phyloP scores from a whole-genome alignment of 2,797 vertebrate genomes.

The Cirrhinus molitorella region DNA sequence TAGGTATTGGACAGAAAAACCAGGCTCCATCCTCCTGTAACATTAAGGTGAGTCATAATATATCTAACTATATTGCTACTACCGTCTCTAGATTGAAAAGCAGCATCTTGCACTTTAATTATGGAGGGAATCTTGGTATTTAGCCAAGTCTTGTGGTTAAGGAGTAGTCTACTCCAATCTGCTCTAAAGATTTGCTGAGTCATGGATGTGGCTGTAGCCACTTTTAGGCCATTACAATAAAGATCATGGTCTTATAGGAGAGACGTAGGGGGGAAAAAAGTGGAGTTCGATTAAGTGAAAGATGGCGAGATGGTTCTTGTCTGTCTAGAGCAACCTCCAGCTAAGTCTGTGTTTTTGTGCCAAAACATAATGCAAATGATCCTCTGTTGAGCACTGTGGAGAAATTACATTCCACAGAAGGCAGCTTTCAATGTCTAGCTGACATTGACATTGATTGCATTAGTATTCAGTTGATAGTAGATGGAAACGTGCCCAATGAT shows the following conservation, averaged over 20 bases:
- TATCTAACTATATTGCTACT: not conserved
- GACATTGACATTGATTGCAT: constrained; percentile 36
- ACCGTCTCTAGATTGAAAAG: constrained; percentile 11
- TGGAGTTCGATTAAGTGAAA: constrained; percentile 26
- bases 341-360: not conserved
- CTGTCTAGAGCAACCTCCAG: not conserved
- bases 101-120: constrained; percentile 37
- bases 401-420: constrained; percentile 9
- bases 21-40: not conserved
- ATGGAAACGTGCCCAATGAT: constrained; percentile 30
- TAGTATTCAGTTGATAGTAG: constrained; percentile 24
- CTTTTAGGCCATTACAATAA: constrained; percentile 17
- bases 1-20: not conserved
- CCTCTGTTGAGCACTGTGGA: constrained; percentile 18
- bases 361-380: constrained; percentile 22
- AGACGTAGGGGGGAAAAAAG: not conserved
- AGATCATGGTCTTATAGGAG: not conserved
- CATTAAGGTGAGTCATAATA: not conserved
- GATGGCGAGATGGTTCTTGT: constrained; percentile 20
- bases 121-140: not conserved
- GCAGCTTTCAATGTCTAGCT: constrained; percentile 26
- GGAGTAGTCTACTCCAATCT: not conserved
- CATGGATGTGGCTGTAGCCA: constrained; percentile 10
- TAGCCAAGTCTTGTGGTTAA: constrained; percentile 30
- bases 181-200: constrained; percentile 23